Evolutionary conservation across 2,888 invertebrate species (phyloP), one percentile per base, ranked within the genome.

Genomic region (Mythimna loreyi): DNA sequence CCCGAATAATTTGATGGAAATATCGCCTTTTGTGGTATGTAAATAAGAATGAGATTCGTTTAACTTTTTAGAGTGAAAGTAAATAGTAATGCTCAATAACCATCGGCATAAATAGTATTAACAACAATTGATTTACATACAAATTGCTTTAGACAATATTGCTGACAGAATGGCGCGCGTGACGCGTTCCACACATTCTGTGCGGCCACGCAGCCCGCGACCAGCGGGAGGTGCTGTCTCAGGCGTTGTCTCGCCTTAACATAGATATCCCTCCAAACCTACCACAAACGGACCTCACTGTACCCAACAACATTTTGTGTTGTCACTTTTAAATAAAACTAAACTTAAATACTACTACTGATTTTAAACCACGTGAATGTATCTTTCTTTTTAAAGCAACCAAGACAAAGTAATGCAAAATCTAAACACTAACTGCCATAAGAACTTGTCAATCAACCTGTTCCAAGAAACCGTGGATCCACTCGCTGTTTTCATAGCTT

Each of bases 111-210:
- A 95, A 96, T 95, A 95, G 94, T 94, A 95, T 96, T 95, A 95
- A 95, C 94, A 95, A 95, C 95, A 94, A 95, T 94, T 94, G 95
- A 96, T 96, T 96, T 94, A 94, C 95, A 96, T 96, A 96, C 95
- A 95, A 95, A 96, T 96, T 95, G 95, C 95, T 95, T 94, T 94
- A 95, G 95, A 95, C 95, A 94, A 95, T 95, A 95, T 94, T 93
- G 95, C 94, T 93, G 93, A 94, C 92, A 92, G 94, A 94, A 95
- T 92, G 93, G 93, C 92, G 92, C 92, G 94, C 93, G 93, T 94
- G 93, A 94, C 92, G 94, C 93, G 93, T 83, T 86, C 89, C 90
- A 86, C 89, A 89, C 90, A 87, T 86, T 83, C 82, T 79, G 85
- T 79, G 86, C 72, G 85, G 92, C 92, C 88, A 83, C 82, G 52